These are phyloP conservation scores for Piezodorus guildinii DNA, from an alignment of 1,140 invertebrate genomes.

Conservation along the genomic window DNA sequence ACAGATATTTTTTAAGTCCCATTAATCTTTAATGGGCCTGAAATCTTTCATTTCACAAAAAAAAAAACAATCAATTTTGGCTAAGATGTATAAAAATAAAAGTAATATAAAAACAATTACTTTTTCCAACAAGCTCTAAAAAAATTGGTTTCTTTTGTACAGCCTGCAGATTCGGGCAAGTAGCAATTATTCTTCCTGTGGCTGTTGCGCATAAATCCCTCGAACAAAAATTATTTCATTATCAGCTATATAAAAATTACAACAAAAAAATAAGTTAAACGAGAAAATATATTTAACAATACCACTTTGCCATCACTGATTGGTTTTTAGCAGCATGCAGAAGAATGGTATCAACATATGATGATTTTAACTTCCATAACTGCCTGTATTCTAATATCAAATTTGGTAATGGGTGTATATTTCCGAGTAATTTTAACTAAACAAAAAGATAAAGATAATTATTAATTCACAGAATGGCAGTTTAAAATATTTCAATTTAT, in stretches of 20 bases:
- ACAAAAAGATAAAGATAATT: constrained; percentile 15
- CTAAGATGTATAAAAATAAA: too few relatives aligned
- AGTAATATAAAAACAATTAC: too few relatives aligned
- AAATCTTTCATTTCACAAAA: too few relatives aligned
- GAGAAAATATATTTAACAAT: constrained; percentile 10
- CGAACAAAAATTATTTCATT: constrained; percentile 11
- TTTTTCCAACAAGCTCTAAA: too few relatives aligned
- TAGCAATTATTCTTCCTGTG: constrained; percentile 44
- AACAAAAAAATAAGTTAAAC: too few relatives aligned
- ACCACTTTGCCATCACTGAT: constrained; percentile 39
- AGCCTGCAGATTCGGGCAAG: constrained; percentile 46
- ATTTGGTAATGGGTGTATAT: constrained; percentile 40
- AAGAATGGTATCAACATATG: constrained; percentile 40
- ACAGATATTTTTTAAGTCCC: too few relatives aligned
- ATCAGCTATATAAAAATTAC: not conserved
- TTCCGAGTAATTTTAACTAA: constrained; percentile 35
- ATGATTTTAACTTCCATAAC: constrained; percentile 43
- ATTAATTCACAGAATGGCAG: too few relatives aligned
- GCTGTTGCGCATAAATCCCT: constrained; percentile 46
- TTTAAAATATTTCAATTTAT: too few relatives aligned
- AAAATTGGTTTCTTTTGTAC: constrained; percentile 37
- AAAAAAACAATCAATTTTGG: too few relatives aligned
- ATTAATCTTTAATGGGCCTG: too few relatives aligned
- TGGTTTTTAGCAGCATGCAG: constrained; percentile 30
- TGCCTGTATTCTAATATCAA: constrained; percentile 42